These are phyloP conservation scores for Raja brachyura DNA, from an alignment of 2,113 vertebrate genomes.

Conservation along the genomic window DNA sequence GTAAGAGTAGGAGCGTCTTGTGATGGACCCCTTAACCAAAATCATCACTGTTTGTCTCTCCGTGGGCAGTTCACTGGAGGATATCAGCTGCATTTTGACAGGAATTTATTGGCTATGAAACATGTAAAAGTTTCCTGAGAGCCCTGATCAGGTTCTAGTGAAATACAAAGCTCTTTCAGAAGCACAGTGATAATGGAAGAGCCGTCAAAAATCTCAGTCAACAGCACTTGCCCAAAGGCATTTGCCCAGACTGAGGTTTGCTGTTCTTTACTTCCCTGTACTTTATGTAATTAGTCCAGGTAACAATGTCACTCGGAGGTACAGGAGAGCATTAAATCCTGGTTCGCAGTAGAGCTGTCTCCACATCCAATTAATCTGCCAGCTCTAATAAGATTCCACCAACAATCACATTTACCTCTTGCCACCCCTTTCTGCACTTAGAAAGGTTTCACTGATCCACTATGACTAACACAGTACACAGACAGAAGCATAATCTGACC, in stretches of 20 bases:
- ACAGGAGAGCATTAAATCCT: neutral
- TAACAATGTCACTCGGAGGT: neutral
- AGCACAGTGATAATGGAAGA: neutral
- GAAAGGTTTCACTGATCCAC: too few species aligned
- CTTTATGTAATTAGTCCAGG: neutral
- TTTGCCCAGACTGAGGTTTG: neutral
- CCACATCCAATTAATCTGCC: too few species aligned
- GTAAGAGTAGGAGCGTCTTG: neutral
- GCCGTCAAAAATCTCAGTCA: neutral
- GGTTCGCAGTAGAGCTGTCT: neutral
- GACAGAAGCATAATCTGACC: too few species aligned
- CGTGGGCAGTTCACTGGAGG: neutral
- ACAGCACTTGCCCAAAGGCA: neutral
- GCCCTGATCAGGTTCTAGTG: neutral
- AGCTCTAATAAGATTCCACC: too few species aligned
- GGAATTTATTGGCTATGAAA: neutral
- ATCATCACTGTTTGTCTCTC: too few species aligned
- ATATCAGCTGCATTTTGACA: neutral
- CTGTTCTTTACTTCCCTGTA: neutral
- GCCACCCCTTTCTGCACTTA: too few species aligned
- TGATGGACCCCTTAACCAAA: neutral
- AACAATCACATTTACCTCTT: too few species aligned
- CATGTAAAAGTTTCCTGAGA: neutral
- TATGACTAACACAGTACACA: too few species aligned
- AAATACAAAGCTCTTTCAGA: neutral